Evolutionary conservation across 2,888 invertebrate genomes (phyloP).

Genomic region (Bursaphelenchus okinawaensis): DNA sequence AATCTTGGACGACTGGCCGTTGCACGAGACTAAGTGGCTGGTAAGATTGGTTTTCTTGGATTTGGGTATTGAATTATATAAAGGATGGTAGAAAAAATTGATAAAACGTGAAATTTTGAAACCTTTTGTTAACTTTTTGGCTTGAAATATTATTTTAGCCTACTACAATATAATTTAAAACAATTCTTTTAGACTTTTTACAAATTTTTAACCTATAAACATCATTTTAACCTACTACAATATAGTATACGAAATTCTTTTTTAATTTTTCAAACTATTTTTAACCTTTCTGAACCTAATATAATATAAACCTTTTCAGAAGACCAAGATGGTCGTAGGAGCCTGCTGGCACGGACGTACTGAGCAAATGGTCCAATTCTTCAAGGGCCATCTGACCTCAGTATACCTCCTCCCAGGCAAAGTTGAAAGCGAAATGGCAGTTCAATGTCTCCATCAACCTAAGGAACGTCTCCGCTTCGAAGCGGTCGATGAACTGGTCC

Average conservation of each 20-base stretch:
- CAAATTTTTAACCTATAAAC: neutral
- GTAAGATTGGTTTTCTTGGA: conserved; percentile 16
- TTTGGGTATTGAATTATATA: too few relatives aligned
- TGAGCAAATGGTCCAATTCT: conserved; percentile 80
- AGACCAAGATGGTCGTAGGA: conserved; percentile 83
- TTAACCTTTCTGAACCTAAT: neutral
- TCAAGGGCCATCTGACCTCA: conserved; percentile 81
- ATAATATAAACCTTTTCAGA: conserved; percentile 26
- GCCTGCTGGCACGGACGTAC: conserved; percentile 83
- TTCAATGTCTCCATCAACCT: conserved; percentile 74
- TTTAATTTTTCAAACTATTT: neutral
- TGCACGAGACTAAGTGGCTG: conserved; percentile 85
- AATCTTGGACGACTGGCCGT: conserved; percentile 97
- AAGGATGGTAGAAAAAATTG: too few relatives aligned
- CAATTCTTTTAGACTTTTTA: neutral
- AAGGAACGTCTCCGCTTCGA: conserved; percentile 70
- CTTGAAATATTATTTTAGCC: too few relatives aligned
- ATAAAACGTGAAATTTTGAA: too few relatives aligned
- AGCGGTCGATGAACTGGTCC: conserved; percentile 63
- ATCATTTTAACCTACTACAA: too few relatives aligned
- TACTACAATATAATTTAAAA: too few relatives aligned
- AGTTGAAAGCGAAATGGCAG: conserved; percentile 71
- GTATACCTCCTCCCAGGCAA: conserved; percentile 73
- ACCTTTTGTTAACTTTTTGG: too few relatives aligned
- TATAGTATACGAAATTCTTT: too few relatives aligned